Evolutionary conservation across 2,113 vertebrate genomes (phyloP).

Genomic region (Scopus umbretta): DNA sequence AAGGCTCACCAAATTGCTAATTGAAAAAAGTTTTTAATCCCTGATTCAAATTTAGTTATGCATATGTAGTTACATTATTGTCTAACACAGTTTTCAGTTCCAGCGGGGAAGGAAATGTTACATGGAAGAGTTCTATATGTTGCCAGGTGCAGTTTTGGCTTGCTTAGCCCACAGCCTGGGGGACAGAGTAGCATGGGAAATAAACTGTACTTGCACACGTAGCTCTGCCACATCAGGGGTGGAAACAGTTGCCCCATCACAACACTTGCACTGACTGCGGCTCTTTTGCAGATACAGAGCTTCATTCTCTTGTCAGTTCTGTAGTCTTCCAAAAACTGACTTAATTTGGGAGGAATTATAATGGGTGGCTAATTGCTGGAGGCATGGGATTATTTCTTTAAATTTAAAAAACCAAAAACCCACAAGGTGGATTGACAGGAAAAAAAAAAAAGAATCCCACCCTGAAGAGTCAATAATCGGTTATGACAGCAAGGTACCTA

Average conservation of each 20-base stretch:
- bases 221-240: neutral
- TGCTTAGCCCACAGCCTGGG: neutral
- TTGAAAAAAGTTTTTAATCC: neutral
- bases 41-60: neutral
- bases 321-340: neutral
- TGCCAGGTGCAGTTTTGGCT: neutral
- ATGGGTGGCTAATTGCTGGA: neutral
- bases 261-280: neutral
- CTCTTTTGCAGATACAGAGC: neutral
- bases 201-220: neutral
- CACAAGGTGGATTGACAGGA: neutral
- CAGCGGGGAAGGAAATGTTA: neutral
- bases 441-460: neutral
- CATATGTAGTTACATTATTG: neutral
- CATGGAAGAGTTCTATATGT: neutral
- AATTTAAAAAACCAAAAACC: neutral
- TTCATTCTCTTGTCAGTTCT: neutral
- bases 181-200: neutral
- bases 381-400: neutral
- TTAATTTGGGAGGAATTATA: neutral
- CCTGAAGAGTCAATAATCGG: neutral
- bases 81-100: neutral
- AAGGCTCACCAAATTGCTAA: neutral
- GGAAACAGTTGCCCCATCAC: neutral
- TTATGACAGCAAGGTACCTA: neutral